These are phyloP conservation scores for Luehdorfia chinensis DNA, from an alignment of 1,140 invertebrate species.

Conservation along the genomic window DNA sequence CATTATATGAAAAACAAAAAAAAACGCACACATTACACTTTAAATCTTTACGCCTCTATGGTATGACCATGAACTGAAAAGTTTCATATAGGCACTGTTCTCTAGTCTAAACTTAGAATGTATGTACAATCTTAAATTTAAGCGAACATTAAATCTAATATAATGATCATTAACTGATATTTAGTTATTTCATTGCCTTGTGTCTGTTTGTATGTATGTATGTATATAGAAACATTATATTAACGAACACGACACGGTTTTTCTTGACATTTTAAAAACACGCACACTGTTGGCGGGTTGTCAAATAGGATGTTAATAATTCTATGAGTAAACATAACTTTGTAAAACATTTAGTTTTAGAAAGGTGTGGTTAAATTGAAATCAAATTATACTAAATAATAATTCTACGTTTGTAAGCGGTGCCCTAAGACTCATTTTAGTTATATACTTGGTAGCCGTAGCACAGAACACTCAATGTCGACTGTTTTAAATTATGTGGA, in stretches of 20 bases:
- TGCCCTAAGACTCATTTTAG: too few species aligned
- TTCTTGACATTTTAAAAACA: too few species aligned
- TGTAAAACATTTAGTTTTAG: too few species aligned
- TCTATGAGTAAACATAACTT: too few species aligned
- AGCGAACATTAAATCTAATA: background rate
- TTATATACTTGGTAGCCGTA: too few species aligned
- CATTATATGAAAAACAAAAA: conserved; percentile 7
- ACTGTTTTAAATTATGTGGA: too few species aligned
- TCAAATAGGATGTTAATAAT: too few species aligned
- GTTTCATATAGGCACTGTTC: conserved; percentile 12
- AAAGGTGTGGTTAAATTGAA: too few species aligned
- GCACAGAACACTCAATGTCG: too few species aligned
- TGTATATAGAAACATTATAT: background rate
- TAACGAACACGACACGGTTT: background rate
- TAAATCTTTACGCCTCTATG: conserved; percentile 6
- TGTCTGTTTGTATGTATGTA: background rate
- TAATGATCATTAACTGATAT: background rate
- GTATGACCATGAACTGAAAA: background rate
- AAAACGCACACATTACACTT: conserved; percentile 7
- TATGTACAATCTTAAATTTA: conserved; percentile 9
- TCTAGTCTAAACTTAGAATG: conserved; percentile 5
- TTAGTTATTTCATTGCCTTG: background rate
- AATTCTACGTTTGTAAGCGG: too few species aligned
- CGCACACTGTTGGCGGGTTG: too few species aligned
- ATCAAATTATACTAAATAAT: too few species aligned